Evolutionary conservation across 2,888 invertebrate species (phyloP), one percentile per base, ranked within the genome.

Genomic region (Pedicia rivosa): DNA sequence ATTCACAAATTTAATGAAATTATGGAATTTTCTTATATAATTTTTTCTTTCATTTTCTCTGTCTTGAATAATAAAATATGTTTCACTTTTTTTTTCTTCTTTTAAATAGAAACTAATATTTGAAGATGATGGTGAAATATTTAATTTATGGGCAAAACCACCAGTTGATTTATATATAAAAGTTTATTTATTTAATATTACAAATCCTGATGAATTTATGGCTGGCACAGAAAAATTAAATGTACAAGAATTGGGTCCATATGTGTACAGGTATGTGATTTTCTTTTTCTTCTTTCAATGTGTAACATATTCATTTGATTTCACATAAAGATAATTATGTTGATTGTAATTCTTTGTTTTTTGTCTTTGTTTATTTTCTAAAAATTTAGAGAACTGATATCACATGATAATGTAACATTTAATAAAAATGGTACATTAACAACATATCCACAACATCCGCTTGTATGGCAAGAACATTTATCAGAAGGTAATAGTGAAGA

Each of bases 131-230:
- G 81, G 84, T 1, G 86, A 87, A 57, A 80, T 84, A 35, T 87
- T 79, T 55, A 77, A 81, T 47, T 64, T 86, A 52, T 87, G 87
- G 87, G 63, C 74, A 36, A 72, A 72, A 41, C 87, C 87, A 0
- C 78, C 82, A 10, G 80, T 86, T 10, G 74, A 83, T 42, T 63
- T 88, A 0, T 82, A 77, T 52, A 65, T 81, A 16, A 73, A 76
- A 49, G 75, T 88, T 0, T 84, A 72, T 51, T 64, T 88, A 2
- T 88, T 83, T 61, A 88, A 88, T 52, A 67, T 87, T 3, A 88
- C 88, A 7, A 88, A 88, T 50, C 70, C 71, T 9, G 79, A 82
- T 4, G 82, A 73, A 4, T 87, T 76, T 55, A 62, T 87, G 55
- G 65, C 70, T 1, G 83, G 84, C 0, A 74, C 71, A 4, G 67